These are phyloP conservation scores for Phanerotoma sp. DNA, from an alignment of 2,888 invertebrate species.

Conservation along the genomic window DNA sequence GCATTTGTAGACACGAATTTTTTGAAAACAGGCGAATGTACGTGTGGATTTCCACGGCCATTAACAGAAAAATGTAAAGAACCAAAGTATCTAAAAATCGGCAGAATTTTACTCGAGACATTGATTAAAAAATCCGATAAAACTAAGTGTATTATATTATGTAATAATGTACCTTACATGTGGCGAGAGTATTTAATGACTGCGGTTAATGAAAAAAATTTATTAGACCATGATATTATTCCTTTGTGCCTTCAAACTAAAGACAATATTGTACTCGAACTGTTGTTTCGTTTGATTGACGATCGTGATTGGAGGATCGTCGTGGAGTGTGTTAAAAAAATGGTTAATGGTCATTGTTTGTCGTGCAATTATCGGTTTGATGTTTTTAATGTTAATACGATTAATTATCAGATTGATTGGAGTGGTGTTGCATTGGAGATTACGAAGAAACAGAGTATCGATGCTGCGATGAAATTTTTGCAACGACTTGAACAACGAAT, in stretches of 20 bases:
- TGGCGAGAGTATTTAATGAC: conserved; percentile 64
- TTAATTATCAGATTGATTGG: conserved; percentile 60
- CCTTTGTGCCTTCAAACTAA: conserved; percentile 65
- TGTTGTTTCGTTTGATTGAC: conserved; percentile 61
- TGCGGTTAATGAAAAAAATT: conserved; percentile 57
- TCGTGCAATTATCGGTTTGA: conserved; percentile 62
- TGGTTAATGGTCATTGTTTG: conserved; percentile 64
- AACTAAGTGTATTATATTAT: conserved; percentile 60
- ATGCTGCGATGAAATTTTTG: conserved; percentile 62
- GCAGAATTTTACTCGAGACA: conserved; percentile 62
- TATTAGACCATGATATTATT: conserved; percentile 58
- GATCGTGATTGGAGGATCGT: conserved; percentile 64
- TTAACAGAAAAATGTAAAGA: conserved; percentile 56
- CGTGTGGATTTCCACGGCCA: conserved; percentile 66
- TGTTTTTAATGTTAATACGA: not conserved
- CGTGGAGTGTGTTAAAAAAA: conserved; percentile 61
- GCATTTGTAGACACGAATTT: conserved; percentile 61
- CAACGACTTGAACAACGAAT: conserved; percentile 62
- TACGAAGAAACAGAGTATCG: conserved; percentile 65
- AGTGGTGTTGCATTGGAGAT: conserved; percentile 63
- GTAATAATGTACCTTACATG: conserved; percentile 65
- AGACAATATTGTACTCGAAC: conserved; percentile 62
- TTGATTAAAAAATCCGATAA: conserved; percentile 59
- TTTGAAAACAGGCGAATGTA: conserved; percentile 59
- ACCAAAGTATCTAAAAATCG: conserved; percentile 61